Evolutionary conservation across 2,888 invertebrate species (phyloP).

Genomic region (Nomada ruficornis): DNA sequence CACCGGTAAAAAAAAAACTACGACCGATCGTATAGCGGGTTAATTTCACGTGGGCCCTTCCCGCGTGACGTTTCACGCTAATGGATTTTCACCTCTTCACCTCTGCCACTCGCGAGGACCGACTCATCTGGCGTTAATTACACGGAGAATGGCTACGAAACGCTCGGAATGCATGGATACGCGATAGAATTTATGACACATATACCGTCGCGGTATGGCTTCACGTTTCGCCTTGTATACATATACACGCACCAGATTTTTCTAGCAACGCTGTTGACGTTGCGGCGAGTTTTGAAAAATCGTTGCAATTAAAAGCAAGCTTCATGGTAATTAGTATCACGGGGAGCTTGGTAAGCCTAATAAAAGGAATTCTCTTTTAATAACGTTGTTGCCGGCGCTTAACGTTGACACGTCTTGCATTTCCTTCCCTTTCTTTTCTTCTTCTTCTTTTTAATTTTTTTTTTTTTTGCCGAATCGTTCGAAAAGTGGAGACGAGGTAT

Average conservation of each 20-base stretch:
- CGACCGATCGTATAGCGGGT: slow-evolving; percentile 67
- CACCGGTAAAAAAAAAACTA: neutral
- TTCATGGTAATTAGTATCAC: slow-evolving; percentile 15
- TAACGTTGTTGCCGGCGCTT: slow-evolving; percentile 23
- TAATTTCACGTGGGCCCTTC: slow-evolving; percentile 69
- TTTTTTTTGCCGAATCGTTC: neutral
- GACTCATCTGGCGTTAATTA: slow-evolving; percentile 72
- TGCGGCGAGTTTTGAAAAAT: slow-evolving; percentile 59
- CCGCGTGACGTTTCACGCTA: slow-evolving; percentile 71
- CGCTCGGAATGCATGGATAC: slow-evolving; percentile 71
- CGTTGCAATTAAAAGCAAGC: slow-evolving; percentile 55
- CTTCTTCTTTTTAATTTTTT: neutral
- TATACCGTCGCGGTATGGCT: slow-evolving; percentile 55
- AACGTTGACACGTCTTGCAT: neutral
- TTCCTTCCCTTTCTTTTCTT: too few species aligned
- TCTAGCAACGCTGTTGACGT: slow-evolving; percentile 36
- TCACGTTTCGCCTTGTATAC: slow-evolving; percentile 5
- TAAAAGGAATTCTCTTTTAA: slow-evolving; percentile 23
- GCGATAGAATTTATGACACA: slow-evolving; percentile 70
- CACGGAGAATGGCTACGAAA: slow-evolving; percentile 72
- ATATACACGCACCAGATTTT: slow-evolving; percentile 13
- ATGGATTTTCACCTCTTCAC: slow-evolving; percentile 75
- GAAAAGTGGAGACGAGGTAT: neutral
- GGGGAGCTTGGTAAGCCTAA: slow-evolving; percentile 17
- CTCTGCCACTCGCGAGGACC: slow-evolving; percentile 64